Evolutionary conservation across 1,140 invertebrate genomes (phyloP).

Genomic region (Zaprionus taronus): DNA sequence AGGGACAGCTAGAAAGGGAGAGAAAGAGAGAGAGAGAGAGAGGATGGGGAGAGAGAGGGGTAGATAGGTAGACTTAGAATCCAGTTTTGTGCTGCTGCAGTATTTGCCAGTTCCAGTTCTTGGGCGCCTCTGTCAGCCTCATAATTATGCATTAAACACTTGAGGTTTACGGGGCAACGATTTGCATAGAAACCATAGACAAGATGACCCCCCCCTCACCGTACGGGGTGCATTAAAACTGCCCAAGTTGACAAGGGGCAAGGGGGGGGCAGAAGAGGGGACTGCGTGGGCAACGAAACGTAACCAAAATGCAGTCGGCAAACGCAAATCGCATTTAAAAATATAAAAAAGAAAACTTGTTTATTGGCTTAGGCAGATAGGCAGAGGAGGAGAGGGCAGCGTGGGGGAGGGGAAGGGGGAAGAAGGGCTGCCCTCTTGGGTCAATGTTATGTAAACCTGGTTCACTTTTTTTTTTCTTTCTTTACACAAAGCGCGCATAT

Average conservation of each 20-base stretch:
- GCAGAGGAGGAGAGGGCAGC: no score
- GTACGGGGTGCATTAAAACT: constrained; percentile 10
- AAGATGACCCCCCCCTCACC: constrained; percentile 23
- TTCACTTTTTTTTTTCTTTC: constrained; percentile 66
- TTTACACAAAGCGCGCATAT: constrained; percentile 58
- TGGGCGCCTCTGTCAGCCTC: constrained; percentile 37
- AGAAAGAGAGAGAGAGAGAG: not conserved
- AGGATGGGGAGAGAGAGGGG: not conserved
- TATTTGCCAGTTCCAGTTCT: constrained; percentile 53
- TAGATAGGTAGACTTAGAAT: constrained; percentile 51
- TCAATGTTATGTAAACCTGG: constrained; percentile 83
- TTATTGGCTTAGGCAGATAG: constrained; percentile 69
- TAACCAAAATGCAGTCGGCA: constrained; percentile 66
- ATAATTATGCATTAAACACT: constrained; percentile 83
- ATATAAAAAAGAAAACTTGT: constrained; percentile 70
- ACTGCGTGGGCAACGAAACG: constrained; percentile 50
- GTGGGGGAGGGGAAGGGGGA: not conserved
- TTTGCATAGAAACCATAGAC: constrained; percentile 78
- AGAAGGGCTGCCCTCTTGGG: constrained; percentile 49
- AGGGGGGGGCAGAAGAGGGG: constrained; percentile 7
- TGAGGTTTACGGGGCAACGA: constrained; percentile 72
- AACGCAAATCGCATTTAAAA: constrained; percentile 72
- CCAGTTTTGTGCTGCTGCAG: constrained; percentile 65
- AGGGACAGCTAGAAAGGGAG: not conserved
- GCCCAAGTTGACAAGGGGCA: constrained; percentile 56